A percentile compares a stretch with the other conserved stretches of the same genome.
phyloP scores from a whole-genome alignment of 2,113 vertebrate genomes.

The Megalops atlanticus region DNA sequence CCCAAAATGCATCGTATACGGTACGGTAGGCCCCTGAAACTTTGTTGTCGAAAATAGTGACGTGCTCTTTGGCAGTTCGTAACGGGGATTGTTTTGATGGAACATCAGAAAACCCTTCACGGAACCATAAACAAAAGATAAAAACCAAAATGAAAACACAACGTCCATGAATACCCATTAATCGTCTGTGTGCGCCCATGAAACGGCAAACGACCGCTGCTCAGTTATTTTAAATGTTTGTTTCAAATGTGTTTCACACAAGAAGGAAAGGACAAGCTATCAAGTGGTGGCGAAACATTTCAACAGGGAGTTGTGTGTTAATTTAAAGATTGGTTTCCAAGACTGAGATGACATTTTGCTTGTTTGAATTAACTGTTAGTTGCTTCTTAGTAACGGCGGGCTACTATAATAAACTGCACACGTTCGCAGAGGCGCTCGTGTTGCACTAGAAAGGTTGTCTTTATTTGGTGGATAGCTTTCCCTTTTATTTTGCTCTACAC shows the following conservation, averaged over 20 bases:
- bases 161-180: neutral
- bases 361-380: neutral
- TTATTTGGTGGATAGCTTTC: neutral
- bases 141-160: neutral
- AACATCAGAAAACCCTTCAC: neutral
- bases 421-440: neutral
- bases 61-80: neutral
- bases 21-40: neutral
- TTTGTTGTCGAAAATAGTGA: constrained; percentile 21
- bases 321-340: too few relatives aligned
- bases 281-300: neutral
- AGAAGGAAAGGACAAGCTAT: neutral
- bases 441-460: neutral
- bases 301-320: too few relatives aligned
- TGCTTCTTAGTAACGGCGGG: too few relatives aligned
- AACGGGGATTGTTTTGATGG: neutral
- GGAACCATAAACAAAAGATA: neutral
- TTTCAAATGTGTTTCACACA: neutral
- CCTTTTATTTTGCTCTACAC: neutral
- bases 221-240: neutral
- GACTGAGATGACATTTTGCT: neutral
- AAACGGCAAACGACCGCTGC: neutral
- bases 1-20: neutral
- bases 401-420: too few relatives aligned
- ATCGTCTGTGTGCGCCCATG: too few relatives aligned